phyloP scores from a whole-genome alignment of 2,113 vertebrate genomes.

The Numenius arquata region DNA sequence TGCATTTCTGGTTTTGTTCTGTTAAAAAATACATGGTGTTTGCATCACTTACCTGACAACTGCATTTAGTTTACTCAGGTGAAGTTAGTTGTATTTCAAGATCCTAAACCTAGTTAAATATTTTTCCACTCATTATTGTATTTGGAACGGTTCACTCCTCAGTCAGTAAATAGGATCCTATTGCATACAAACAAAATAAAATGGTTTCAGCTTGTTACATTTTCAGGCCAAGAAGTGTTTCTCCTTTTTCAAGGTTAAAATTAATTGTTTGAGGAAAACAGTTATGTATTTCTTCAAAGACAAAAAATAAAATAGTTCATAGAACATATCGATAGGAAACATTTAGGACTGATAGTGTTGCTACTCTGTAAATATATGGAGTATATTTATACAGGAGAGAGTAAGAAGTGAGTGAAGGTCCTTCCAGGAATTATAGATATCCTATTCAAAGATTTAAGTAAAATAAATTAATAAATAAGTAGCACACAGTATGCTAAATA shows the following conservation, averaged over 20 bases:
- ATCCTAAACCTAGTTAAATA: neutral
- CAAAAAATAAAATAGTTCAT: neutral
- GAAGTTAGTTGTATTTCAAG: neutral
- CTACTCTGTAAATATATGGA: neutral
- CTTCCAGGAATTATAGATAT: neutral
- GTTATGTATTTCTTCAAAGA: neutral
- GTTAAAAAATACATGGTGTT: neutral
- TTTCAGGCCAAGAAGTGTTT: neutral
- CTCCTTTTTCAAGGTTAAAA: neutral
- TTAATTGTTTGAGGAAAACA: neutral
- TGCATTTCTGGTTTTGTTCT: neutral
- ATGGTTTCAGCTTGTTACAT: neutral
- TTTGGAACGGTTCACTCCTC: neutral
- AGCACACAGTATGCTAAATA: neutral
- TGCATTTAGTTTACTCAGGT: neutral
- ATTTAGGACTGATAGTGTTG: neutral
- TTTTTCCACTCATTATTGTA: neutral
- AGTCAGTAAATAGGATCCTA: neutral
- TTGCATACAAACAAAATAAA: neutral
- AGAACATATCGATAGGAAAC: neutral
- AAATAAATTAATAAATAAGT: neutral
- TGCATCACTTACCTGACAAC: neutral
- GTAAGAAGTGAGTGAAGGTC: neutral
- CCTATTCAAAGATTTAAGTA: neutral
- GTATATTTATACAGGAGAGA: neutral